Base-by-base conservation (phyloP, 2,888 invertebrate species). In the Prosopocoilus inquinatus region DNA sequence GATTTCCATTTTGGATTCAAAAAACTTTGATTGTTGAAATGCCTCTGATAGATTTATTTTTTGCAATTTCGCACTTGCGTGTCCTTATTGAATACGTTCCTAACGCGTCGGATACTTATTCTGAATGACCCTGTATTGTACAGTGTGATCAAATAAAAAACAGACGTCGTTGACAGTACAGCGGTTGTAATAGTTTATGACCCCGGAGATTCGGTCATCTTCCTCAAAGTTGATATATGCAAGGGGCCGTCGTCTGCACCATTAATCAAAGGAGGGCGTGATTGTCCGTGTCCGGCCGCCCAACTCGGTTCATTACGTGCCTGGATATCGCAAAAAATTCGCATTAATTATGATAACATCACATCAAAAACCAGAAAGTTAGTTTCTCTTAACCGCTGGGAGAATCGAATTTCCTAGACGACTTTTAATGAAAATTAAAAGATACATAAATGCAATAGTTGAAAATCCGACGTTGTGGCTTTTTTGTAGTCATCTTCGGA, bases 251-350 rank as follows among this genome's bases (percentile, higher is more conserved):
- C 70, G 71, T 66, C 64, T 63, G 65, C 59, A 65, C 70, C 71
- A 74, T 74, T 74, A 74, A 74, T 74, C 74, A 74, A 67, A 63
- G 65, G 70, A 65, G 68, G 67, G 69, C 68, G 71, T 69, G 67
- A 68, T 65, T 66, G 68, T 64, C 65, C 65, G 62, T 67, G 70
- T 65, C 67, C 67, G 63, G 63, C 64, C 64, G 65, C 64, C 64
- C 59, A 55, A 61, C 62, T 62, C 57, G 9, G 41, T 41, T 41
- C 41, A 41, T 41, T 41, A 41, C 16, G 15, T 15, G 16, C 11
- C 41, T 28, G 20, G 41, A 41, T 41, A 15, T 15, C 15, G 41
- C 41, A 11, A 41, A 16, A 11, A 41, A 28, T 28, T 41, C 9
- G 12, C 41, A 15, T 41, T 11, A 41, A 41, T 41, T 15, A 41